Evolutionary conservation across 1,140 invertebrate species (phyloP), one percentile per base, ranked within the genome.

Genomic region (Euura lappo): DNA sequence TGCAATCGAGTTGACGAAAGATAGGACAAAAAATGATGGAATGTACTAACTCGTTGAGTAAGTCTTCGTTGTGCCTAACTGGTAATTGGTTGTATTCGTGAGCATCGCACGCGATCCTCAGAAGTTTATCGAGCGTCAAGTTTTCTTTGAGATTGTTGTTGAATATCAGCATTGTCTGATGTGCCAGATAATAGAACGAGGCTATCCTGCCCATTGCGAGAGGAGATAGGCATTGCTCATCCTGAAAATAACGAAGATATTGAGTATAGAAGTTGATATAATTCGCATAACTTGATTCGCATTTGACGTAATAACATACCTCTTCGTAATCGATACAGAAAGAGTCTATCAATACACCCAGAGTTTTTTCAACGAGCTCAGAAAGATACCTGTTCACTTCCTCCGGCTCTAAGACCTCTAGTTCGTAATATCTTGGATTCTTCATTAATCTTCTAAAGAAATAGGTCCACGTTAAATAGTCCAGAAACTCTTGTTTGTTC

Each of bases 401-500:
- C 68, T 92, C 88, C 28, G 93, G 91, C 69, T 97, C 93, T 51
- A 94, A 87, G 68, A 91, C 91, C 69, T 96, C 93, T 72, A 99
- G 86, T 72, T 95, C 91, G 81, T 99, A 99, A 85, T 98, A 98
- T 0, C 91, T 91, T 1, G 99, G 99, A 90, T 99, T 99, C 81
- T 96, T 94, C 42, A 99, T 86, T 3, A 99, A 87, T 74, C 98
- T 89, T 76, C 97, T 88, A 88, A 99, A 99, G 87, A 99, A 98
- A 83, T 99, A 99, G 0, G 99, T 99, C 95, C 97, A 99, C 0
- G 98, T 98, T 45, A 99, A 89, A 87, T 99, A 99, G 84, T 99
- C 97, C 67, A 99, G 88, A 13, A 98, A 94, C 75, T 98, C 96
- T 85, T 99, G 96, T 86, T 97, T 98, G 0, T 92, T 94, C 76